Evolutionary conservation across 1,140 invertebrate species (phyloP).

Genomic region (Steinernema feltiae): DNA sequence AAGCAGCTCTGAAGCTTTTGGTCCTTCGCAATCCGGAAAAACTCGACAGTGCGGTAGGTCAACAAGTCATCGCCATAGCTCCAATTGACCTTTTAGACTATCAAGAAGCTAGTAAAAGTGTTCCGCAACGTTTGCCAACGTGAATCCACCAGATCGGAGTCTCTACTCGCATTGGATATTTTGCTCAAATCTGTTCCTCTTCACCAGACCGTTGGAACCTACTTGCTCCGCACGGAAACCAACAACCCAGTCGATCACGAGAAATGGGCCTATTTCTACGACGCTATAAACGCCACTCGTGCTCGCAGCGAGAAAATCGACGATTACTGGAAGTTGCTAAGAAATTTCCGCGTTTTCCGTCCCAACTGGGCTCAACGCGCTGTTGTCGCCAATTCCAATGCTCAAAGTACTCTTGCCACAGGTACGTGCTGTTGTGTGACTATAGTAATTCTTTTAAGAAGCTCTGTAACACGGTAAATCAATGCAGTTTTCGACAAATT

Average conservation of each 20-base stretch:
- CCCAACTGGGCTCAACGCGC: neutral
- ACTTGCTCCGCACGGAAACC: neutral
- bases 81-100: neutral
- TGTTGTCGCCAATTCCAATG: neutral
- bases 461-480: no score
- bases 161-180: neutral
- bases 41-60: neutral
- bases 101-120: neutral
- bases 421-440: neutral
- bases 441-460: no score
- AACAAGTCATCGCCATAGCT: neutral
- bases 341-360: slow-evolving; percentile 1
- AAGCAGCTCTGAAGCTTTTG: neutral
- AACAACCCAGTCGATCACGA: neutral
- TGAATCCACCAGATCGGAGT: neutral
- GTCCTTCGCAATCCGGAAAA: neutral
- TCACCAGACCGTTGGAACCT: neutral
- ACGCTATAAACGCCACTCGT: neutral
- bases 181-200: neutral
- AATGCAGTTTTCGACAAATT: no score
- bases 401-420: neutral
- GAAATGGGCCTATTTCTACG: slow-evolving; percentile 7
- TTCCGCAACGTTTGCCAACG: slow-evolving; percentile 5
- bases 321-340: neutral
- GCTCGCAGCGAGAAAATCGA: neutral